Evolutionary conservation across 2,113 vertebrate species (phyloP), one percentile per base, ranked within the genome.

Genomic region (Pelecanus crispus): DNA sequence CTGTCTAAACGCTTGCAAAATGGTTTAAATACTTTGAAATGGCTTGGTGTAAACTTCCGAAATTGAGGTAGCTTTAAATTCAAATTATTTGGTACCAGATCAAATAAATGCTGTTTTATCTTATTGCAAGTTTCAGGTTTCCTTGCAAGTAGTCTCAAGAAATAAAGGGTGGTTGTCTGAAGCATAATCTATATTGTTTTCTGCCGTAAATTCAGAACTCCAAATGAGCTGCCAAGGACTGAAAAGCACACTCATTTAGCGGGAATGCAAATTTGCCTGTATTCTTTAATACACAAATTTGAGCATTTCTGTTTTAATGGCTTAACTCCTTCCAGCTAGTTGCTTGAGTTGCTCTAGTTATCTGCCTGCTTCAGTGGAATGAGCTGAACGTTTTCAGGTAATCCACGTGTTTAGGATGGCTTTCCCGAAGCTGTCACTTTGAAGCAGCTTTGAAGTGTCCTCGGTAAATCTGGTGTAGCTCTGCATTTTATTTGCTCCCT

Each of bases 131-230:
- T 45, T 67, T 32, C 86, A 34, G 47, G 47, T 82, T 92, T 36
- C 66, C 70, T 40, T 56, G 89, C 83, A 42, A 52, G 38, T 49
- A 31, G 13, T 58, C 92, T 94, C 74, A 77, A n/a, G n/a, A 44
- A 59, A 5, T 38, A 67, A 52, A 50, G 88, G 68, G 55, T 70
- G 73, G 49, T 36, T 86, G 67, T 73, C 90, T 84, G 87, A 55
- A 83, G 83, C 65, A 11, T 58, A 49, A 85, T 58, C 74, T 85
- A 7, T 74, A 67, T 91, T 77, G 85, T 80, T 90, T 87, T 88
- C 95, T 90, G 83, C 80, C 24, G 53, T 45, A 77, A 88, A 93
- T 83, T 22, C 66, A n/a, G 18, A 31, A 44, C 34, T 40, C 55
- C 86, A 40, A 40, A 13, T 2, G 70, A 36, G 74, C 61, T 71